Evolutionary conservation across 1,140 invertebrate genomes (phyloP).

Genomic region (Diachasma alloeum): DNA sequence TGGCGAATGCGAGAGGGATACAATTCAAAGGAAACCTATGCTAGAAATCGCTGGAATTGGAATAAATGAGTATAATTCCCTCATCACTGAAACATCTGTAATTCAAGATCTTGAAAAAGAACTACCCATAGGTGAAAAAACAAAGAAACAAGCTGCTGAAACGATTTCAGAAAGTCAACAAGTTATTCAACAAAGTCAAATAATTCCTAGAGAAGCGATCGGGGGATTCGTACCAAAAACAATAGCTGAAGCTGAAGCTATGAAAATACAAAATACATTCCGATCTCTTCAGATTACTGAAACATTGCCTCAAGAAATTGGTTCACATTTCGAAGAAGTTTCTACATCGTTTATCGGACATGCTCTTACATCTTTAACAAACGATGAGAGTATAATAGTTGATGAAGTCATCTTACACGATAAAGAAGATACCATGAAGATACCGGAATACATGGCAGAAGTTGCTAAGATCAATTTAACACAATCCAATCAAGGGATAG

Average conservation of each 20-base stretch:
- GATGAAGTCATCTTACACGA: constrained; percentile 63
- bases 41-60: constrained; percentile 41
- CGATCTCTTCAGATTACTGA: constrained; percentile 49
- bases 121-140: constrained; percentile 32
- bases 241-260: constrained; percentile 35
- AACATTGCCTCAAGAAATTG: constrained; percentile 48
- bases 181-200: constrained; percentile 49
- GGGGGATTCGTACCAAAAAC: constrained; percentile 39
- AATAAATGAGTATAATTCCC: constrained; percentile 52
- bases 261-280: constrained; percentile 45
- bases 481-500: constrained; percentile 41
- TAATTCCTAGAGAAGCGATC: constrained; percentile 45
- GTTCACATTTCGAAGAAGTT: constrained; percentile 45
- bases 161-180: constrained; percentile 48
- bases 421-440: constrained; percentile 49
- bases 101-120: constrained; percentile 42
- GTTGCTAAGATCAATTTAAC: constrained; percentile 40
- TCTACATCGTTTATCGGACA: constrained; percentile 47
- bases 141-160: constrained; percentile 38
- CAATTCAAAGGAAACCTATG: constrained; percentile 27
- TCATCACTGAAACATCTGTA: constrained; percentile 44
- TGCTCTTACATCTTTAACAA: constrained; percentile 58
- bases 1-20: constrained; percentile 42
- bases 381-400: constrained; percentile 61
- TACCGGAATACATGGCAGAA: constrained; percentile 34